Conservation (phyloP, 2,113 vertebrate species). For the Fregetta grallaria region DNA sequence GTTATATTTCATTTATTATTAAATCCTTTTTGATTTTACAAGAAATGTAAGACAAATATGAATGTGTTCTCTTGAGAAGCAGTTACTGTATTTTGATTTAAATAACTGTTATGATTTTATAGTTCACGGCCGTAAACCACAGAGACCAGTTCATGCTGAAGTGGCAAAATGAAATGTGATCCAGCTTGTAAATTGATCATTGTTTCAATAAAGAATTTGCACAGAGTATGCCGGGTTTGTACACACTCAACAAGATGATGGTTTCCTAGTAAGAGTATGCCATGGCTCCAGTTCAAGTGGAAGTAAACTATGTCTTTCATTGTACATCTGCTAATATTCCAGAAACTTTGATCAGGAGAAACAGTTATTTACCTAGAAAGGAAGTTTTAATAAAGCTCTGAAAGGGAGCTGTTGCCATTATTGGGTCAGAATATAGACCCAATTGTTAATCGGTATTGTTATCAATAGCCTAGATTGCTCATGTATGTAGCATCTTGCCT, state of each 20-base stretch:
- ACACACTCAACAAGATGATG: neutral
- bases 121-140: constrained; percentile 42
- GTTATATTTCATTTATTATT: constrained; percentile 50
- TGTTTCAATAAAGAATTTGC: constrained; percentile 79
- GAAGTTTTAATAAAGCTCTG: neutral
- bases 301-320: neutral
- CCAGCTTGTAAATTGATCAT: constrained; percentile 69
- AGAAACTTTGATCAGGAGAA: neutral
- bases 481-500: neutral
- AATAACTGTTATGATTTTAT: constrained; percentile 57
- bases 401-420: neutral
- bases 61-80: constrained; percentile 57
- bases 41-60: constrained; percentile 40
- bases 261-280: neutral
- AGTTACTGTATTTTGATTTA: constrained; percentile 56
- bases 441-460: neutral
- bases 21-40: constrained; percentile 37
- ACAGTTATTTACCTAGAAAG: neutral
- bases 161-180: constrained; percentile 55
- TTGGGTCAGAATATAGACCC: neutral
- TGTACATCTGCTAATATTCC: neutral
- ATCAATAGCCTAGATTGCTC: neutral
- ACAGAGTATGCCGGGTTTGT: constrained; percentile 33
- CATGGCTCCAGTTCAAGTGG: neutral
- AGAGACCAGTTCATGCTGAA: constrained; percentile 56